Base-by-base conservation (phyloP, 2,888 invertebrate species). In the Scelioninae gen. 1 region DNA sequence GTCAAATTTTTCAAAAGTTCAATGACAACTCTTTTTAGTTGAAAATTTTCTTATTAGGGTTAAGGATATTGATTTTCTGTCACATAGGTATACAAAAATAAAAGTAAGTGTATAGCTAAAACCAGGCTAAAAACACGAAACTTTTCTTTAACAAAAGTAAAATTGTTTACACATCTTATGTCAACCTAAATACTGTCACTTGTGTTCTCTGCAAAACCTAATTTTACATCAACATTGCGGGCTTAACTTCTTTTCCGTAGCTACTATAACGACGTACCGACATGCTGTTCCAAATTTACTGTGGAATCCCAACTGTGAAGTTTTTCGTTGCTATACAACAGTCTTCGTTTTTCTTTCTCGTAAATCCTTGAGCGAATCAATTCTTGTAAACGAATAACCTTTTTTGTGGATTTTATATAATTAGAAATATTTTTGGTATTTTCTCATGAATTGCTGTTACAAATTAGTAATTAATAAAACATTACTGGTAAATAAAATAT, bases 161-260 rank as follows among this genome's bases (percentile, higher is more conserved):
- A 74, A 63, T 55, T 74, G 45, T 74, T 55, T 74, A 53, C 15
- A 29, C 13, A n/a, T 6, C 9, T 63, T 63, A 45, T 55, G 47
- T 72, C 63, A 63, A 51, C 72, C 8, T 23, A 45, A 32, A 65
- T 13, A 29, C 55, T 55, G 65, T 56, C 16, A 56, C 15, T 55
- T 51, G 74, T 34, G 74, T 53, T 74, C 31, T 53, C 40, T 10
- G 23, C 38, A 43, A 65, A 40, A 75, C 45, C 51, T 76, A 68
- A 76, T 76, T 76, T 43, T 51, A 60, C 38, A 68, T 60, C 68
- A 76, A 76, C 56, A 65, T 63, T 75, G 51, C 13, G 43, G 51
- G 49, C 58, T 68, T 66, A 53, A 66, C 66, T 76, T 60, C 51
- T 68, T 53, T 76, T 40, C 40, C 43, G 56, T 40, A 58, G 43